Evolutionary conservation across 2,113 vertebrate species (phyloP), one percentile per base, ranked within the genome.

Genomic region (Lophius piscatorius): DNA sequence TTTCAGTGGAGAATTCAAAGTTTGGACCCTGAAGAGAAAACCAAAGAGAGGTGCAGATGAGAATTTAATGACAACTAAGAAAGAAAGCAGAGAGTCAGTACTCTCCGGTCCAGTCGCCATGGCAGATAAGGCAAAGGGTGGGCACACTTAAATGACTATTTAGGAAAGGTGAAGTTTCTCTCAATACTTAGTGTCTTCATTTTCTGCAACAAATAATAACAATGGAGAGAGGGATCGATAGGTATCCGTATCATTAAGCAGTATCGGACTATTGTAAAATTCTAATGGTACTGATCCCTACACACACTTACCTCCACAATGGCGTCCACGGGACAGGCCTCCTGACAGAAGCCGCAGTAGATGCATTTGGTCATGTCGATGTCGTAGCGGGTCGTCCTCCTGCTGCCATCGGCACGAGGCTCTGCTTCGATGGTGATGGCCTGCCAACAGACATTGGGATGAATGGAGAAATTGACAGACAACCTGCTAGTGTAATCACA

Each of bases 281-380:
- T n/a, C n/a, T n/a, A n/a, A n/a, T n/a, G n/a, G n/a, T n/a, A n/a
- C 9, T 10, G 9, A 31, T 10, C n/a, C 10, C 0, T n/a, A n/a
- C n/a, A 24, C 0, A 35, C 13, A 63, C 64, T 17, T 35, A 95
- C 95, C 94, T 97, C 95, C 12, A 98, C 96, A 0, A 97, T 98
- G 68, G 96, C 96, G 0, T 97, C 95, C 49, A 98, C 95, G 0
- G 96, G 96, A 34, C 96, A 98, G 3, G 96, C 96, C 84, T 98
- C 96, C 87, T 98, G 96, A 77, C 95, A 98, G 84, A 98, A 98
- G 20, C 96, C 95, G 0, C 96, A 98, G 81, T 97, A 98, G 81
- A 98, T 98, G 68, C 96, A 98, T 85, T 97, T 97, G 80, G 95
- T 96, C 95, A 98, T 96, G 83, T 98, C 96, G 0, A 98, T 98